phyloP scores from a whole-genome alignment of 2,113 vertebrate genomes.

The Hydropotes inermis region DNA sequence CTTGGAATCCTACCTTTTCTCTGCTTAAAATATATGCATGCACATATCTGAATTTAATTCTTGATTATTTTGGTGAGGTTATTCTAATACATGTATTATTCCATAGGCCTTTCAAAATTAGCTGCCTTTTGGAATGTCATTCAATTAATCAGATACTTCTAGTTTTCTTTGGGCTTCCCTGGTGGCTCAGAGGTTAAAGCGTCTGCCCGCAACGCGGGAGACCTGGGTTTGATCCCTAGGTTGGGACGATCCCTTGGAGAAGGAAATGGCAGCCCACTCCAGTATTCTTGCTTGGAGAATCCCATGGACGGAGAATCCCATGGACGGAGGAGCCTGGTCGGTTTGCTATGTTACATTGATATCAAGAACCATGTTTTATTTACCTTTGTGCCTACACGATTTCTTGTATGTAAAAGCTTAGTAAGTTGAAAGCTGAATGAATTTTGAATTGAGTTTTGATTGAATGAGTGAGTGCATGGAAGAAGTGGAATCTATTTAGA shows the following conservation, averaged over 20 bases:
- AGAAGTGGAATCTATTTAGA: neutral
- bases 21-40: neutral
- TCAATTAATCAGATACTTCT: conserved; percentile 30
- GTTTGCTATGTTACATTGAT: neutral
- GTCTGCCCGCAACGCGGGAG: too few species aligned
- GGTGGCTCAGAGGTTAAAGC: too few species aligned
- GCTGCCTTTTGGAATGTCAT: neutral
- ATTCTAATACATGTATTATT: neutral
- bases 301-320: too few species aligned
- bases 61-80: neutral
- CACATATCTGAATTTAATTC: neutral
- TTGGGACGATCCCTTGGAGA: too few species aligned
- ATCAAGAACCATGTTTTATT: neutral
- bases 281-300: too few species aligned
- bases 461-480: neutral
- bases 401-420: neutral
- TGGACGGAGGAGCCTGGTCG: too few species aligned
- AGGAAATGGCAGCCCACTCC: too few species aligned
- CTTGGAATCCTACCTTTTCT: neutral
- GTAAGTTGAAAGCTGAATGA: neutral
- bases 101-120: neutral
- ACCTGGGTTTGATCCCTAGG: too few species aligned
- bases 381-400: neutral
- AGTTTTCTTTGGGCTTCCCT: too few species aligned
- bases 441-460: neutral